phyloP scores from a whole-genome alignment of 2,113 vertebrate genomes.

The Dicentrarchus labrax region DNA sequence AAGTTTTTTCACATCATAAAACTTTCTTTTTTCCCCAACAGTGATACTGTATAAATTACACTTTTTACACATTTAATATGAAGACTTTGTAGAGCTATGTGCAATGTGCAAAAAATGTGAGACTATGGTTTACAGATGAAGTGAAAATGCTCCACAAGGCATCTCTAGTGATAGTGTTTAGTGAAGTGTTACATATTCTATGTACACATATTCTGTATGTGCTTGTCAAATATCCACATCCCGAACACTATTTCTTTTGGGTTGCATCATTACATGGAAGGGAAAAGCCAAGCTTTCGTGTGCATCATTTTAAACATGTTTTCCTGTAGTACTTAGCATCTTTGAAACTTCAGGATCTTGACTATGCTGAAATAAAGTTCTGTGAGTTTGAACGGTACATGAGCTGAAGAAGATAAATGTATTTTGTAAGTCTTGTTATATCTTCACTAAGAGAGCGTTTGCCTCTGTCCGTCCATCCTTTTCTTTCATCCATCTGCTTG shows the following conservation, averaged over 20 bases:
- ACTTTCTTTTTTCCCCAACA: too few species aligned
- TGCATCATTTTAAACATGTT: conserved; percentile 33
- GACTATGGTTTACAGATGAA: not conserved
- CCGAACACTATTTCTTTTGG: conserved; percentile 36
- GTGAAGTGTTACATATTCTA: not conserved
- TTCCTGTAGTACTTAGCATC: conserved; percentile 13
- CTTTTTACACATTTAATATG: not conserved
- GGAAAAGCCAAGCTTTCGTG: conserved; percentile 17
- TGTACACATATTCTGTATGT: not conserved
- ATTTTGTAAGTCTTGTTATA: not conserved
- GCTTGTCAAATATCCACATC: conserved; percentile 13
- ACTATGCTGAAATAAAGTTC: conserved; percentile 17
- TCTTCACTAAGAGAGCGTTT: not conserved
- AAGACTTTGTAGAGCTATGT: not conserved
- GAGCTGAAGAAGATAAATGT: not conserved
- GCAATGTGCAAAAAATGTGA: not conserved
- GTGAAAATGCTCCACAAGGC: not conserved
- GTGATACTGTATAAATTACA: not conserved
- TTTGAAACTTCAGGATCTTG: conserved; percentile 24
- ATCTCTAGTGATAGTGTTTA: not conserved
- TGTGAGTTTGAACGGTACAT: not conserved
- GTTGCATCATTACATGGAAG: conserved; percentile 59
- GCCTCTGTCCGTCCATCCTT: conserved; percentile 5
- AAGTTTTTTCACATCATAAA: too few species aligned
- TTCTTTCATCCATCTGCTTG: conserved; percentile 1